A percentile compares a stretch with the other conserved stretches of the same genome.
phyloP scores from a whole-genome alignment of 2,797 vertebrate genomes.

The Adrianichthys oophorus region DNA sequence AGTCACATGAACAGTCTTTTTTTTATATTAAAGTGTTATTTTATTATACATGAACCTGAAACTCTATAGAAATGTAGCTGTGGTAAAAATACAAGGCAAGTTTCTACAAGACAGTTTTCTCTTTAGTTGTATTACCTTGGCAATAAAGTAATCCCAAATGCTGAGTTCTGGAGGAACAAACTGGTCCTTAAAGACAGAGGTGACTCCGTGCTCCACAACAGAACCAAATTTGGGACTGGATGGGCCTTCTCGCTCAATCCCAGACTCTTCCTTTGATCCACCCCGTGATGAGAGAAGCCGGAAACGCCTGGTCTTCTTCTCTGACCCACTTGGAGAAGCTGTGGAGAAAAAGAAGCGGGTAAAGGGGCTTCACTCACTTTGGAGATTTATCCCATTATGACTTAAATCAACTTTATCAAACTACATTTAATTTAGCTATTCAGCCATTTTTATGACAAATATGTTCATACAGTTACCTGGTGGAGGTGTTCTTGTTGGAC shows the following conservation, averaged over 20 bases:
- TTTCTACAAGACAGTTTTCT: too few relatives aligned
- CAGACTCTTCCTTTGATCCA: conserved; percentile 77
- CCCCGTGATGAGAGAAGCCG: conserved; percentile 78
- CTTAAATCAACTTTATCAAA: conserved; percentile 37
- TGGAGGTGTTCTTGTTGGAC: conserved; percentile 69
- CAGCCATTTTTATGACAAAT: conserved; percentile 28
- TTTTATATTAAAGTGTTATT: background rate
- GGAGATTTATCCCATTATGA: background rate
- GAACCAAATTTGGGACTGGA: conserved; percentile 57
- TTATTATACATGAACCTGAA: background rate
- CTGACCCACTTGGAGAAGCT: conserved; percentile 77
- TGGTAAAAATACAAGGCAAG: background rate
- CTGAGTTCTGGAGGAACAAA: conserved; percentile 96
- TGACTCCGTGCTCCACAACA: conserved; percentile 77
- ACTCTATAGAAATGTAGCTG: background rate
- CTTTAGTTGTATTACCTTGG: conserved; percentile 82
- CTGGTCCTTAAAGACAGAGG: conserved; percentile 82
- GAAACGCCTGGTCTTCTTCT: conserved; percentile 81
- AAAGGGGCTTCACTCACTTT: background rate
- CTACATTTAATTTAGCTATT: conserved; percentile 39
- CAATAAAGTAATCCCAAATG: conserved; percentile 98
- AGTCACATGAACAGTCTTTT: background rate
- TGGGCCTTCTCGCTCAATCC: conserved; percentile 63
- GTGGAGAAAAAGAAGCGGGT: conserved; percentile 6
- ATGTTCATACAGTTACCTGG: conserved; percentile 70